These are phyloP conservation scores for Rapana venosa DNA, from an alignment of 2,888 invertebrate genomes.

Conservation along the genomic window DNA sequence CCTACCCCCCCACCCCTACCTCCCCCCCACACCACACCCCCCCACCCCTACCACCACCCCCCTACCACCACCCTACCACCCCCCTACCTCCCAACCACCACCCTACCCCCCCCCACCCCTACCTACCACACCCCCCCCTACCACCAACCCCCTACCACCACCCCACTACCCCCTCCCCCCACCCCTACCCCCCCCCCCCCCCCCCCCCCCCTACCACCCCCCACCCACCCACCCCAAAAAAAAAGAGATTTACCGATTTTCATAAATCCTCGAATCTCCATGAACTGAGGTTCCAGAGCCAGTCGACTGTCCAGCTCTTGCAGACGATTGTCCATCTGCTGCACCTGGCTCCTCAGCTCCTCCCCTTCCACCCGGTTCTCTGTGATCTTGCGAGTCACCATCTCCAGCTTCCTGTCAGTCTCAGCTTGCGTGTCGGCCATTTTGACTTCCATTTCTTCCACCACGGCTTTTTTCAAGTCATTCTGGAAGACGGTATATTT, in stretches of 20 bases:
- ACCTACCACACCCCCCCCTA: too few species aligned
- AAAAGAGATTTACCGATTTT: not conserved
- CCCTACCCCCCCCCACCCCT: too few species aligned
- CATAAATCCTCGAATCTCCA: constrained; percentile 20
- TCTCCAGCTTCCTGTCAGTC: not conserved
- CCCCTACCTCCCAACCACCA: too few species aligned
- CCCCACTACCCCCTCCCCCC: not conserved
- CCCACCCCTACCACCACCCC: too few species aligned
- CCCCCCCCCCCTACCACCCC: not conserved
- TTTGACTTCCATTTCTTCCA: not conserved
- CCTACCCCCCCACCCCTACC: too few species aligned
- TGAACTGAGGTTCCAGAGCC: not conserved
- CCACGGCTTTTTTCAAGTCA: not conserved
- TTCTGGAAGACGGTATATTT: not conserved
- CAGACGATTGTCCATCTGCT: not conserved
- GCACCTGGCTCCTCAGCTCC: not conserved
- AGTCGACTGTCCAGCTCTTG: not conserved
- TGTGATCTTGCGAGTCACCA: not conserved
- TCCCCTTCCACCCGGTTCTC: not conserved
- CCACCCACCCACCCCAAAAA: not conserved
- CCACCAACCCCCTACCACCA: not conserved
- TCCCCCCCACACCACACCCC: too few species aligned
- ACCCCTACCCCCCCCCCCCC: too few species aligned
- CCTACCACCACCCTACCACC: too few species aligned
- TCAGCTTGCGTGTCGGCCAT: not conserved